A percentile compares a stretch with the other conserved stretches of the same genome.
Conservation (phyloP, 2,113 vertebrate species). For the Psephotus haematonotus region DNA sequence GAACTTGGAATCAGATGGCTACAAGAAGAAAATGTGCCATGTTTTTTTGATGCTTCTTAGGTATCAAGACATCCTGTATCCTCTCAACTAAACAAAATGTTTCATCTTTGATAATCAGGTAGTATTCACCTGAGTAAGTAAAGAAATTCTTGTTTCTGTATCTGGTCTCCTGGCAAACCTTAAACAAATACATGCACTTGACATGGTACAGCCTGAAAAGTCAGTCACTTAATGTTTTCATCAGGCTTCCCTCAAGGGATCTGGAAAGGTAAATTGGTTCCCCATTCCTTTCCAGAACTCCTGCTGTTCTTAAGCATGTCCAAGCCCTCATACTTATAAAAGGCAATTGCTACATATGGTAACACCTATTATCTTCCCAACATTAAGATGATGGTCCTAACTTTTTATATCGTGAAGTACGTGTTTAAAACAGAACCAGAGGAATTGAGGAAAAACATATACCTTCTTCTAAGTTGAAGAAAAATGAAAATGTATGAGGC, state of each 20-base stretch:
- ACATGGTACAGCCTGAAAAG: background rate
- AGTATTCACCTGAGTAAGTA: background rate
- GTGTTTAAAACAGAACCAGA: background rate
- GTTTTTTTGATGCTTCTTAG: background rate
- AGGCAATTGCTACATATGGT: slow-evolving; percentile 31
- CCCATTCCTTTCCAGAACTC: background rate
- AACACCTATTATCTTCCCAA: slow-evolving; percentile 20
- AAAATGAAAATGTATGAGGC: background rate
- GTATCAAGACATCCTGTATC: background rate
- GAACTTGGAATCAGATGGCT: background rate
- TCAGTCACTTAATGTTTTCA: background rate
- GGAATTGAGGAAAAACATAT: background rate
- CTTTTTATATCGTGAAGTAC: background rate
- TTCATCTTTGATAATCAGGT: background rate
- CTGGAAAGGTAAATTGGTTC: slow-evolving; percentile 12
- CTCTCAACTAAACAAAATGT: background rate
- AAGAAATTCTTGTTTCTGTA: background rate
- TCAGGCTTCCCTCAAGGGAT: background rate
- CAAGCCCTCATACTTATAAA: background rate
- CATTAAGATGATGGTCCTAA: background rate
- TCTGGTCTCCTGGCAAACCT: background rate
- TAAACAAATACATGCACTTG: background rate
- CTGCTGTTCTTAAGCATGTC: background rate
- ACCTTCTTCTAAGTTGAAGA: background rate
- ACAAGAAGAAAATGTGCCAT: background rate